These are phyloP conservation scores for Leucophenga maculata DNA, from an alignment of 2,888 invertebrate genomes.

Conservation along the genomic window DNA sequence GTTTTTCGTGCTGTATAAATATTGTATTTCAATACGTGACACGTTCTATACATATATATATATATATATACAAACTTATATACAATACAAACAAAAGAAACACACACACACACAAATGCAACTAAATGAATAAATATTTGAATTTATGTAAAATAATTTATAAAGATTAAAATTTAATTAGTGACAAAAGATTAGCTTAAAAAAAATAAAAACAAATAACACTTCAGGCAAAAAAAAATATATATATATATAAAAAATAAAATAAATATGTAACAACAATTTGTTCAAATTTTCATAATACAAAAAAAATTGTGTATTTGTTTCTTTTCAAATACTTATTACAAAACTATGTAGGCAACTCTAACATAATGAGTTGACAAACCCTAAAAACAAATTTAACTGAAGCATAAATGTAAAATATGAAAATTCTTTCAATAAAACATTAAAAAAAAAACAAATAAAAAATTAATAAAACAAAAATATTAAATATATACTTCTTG, in stretches of 20 bases:
- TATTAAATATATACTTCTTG: slow-evolving; percentile 27
- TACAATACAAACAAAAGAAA: slow-evolving; percentile 47
- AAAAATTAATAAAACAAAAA: slow-evolving; percentile 53
- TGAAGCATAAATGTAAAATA: slow-evolving; percentile 37
- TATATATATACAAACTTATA: slow-evolving; percentile 62
- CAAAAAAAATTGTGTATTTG: slow-evolving; percentile 45
- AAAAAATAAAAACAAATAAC: slow-evolving; percentile 29
- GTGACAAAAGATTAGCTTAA: neutral
- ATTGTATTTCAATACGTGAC: slow-evolving; percentile 48
- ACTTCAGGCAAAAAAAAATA: slow-evolving; percentile 45
- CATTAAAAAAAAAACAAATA: slow-evolving; percentile 43
- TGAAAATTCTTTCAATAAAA: slow-evolving; percentile 38
- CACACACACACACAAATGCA: slow-evolving; percentile 45
- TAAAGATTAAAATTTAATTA: slow-evolving; percentile 28
- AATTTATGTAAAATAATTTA: slow-evolving; percentile 65
- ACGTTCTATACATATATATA: slow-evolving; percentile 52
- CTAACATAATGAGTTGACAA: neutral
- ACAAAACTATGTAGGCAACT: slow-evolving; percentile 29
- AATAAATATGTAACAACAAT: slow-evolving; percentile 31
- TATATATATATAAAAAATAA: slow-evolving; percentile 42
- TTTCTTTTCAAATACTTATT: slow-evolving; percentile 49
- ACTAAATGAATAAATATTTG: slow-evolving; percentile 46
- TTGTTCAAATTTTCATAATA: neutral
- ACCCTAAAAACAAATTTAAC: slow-evolving; percentile 27
- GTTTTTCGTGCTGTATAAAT: slow-evolving; percentile 72